Conservation (phyloP, 2,888 invertebrate species). For the Eristalis tenax region DNA sequence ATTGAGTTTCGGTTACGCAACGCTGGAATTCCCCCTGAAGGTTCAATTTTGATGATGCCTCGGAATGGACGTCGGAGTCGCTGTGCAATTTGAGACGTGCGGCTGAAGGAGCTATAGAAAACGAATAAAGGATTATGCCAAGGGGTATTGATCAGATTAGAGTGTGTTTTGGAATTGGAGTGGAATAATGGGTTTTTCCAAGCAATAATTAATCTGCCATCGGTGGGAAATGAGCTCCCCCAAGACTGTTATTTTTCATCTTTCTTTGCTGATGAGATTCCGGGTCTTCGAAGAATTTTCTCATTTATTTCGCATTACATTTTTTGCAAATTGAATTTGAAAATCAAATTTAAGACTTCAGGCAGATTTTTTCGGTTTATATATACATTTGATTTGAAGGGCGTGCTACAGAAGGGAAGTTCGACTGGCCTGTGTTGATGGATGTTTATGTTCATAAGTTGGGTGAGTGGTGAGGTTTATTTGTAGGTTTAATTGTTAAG, state of each 20-base stretch:
- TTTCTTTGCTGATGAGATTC: neutral
- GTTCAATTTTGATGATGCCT: conserved; percentile 42
- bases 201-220: conserved; percentile 61
- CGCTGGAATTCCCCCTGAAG: conserved; percentile 42
- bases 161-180: conserved; percentile 66
- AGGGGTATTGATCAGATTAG: conserved; percentile 51
- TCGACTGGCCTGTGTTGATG: too few species aligned
- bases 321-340: neutral
- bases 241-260: conserved; percentile 2
- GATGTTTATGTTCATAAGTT: too few species aligned
- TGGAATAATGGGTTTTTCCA: conserved; percentile 65
- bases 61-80: neutral
- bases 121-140: conserved; percentile 59
- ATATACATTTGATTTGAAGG: too few species aligned
- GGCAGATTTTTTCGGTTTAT: neutral
- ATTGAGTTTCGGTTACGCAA: conserved; percentile 69
- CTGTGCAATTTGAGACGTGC: neutral
- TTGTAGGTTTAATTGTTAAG: too few species aligned
- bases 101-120: conserved; percentile 19
- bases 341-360: neutral
- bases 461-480: too few species aligned
- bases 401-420: too few species aligned
- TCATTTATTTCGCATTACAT: neutral
- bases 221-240: conserved; percentile 17
- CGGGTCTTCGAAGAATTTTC: neutral